Base-by-base conservation (phyloP, 2,888 invertebrate genomes). In the Parnassius orleans region DNA sequence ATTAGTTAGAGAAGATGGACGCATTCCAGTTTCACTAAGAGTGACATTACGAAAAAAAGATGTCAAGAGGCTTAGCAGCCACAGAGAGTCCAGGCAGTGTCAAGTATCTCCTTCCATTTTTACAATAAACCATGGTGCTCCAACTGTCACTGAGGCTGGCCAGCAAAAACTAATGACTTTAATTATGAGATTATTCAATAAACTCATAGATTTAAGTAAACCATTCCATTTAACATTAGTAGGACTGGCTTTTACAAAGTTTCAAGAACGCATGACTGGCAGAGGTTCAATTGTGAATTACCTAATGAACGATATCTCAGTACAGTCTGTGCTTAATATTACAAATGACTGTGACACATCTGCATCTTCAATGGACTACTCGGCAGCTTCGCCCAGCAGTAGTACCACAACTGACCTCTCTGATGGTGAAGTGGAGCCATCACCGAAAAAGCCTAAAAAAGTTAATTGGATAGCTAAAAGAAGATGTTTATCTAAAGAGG, bases 221-320 rank as follows among this genome's bases (percentile, higher is more conserved):
- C 95, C 95, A 67, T 96, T 95, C 86, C 96, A 96, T 83, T 94
- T 96, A 72, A 96, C 96, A 0, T 85, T 96, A 60, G 90, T 96
- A 64, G 96, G 96, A n/a, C 87, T 96, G 74, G 95, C 96, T 19
- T 96, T 96, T 79, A 95, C 95, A 1, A 96, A 96, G 81, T 96
- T 96, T 77, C 94, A 95, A 72, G 96, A 95, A 71, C 92, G 94
- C 64, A 94, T 93, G 79, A 93, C 93, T 3, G 95, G 95, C 1
- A 93, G 93, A 68, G 93, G 95, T 72, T 95, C 95, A 12, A 95
- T 96, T 71, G 94, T 95, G 9, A 95, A 95, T 65, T 96, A 95
- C 77, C 87, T 96, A 57, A 93, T 95, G 80, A 95, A 95, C 81
- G 95, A 96, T 79, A 93, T 96, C 63, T 95, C 95, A 74, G 96